Evolutionary conservation across 2,113 vertebrate species (phyloP).

Genomic region (Nipponia nippon): DNA sequence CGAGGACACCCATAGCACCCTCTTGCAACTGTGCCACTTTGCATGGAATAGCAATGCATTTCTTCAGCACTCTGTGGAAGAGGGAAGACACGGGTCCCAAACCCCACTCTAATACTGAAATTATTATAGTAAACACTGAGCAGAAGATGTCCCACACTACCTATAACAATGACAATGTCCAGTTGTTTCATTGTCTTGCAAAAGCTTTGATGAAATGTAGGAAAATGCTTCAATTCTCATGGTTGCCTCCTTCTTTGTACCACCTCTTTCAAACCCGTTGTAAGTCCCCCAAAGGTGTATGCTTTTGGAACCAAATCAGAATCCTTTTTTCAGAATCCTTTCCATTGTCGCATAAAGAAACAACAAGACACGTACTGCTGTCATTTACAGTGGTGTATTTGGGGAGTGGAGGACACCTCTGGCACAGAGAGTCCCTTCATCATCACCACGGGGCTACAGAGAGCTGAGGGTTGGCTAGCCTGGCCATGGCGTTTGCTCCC

Average conservation of each 20-base stretch:
- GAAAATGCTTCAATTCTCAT: neutral
- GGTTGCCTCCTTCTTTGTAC: neutral
- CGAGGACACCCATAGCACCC: neutral
- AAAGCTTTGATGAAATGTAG: neutral
- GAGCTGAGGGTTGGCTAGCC: neutral
- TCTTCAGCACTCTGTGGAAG: neutral
- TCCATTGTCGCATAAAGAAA: neutral
- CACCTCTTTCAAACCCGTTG: neutral
- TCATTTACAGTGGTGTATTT: neutral
- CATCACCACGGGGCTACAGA: neutral
- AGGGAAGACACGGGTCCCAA: neutral
- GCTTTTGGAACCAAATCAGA: neutral
- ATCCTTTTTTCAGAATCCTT: neutral
- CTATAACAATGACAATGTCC: neutral
- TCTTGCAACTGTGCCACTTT: neutral
- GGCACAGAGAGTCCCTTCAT: neutral
- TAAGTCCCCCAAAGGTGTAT: neutral
- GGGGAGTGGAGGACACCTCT: neutral
- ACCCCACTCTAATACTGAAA: neutral
- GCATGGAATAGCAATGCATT: neutral
- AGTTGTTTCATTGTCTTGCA: accelerated
- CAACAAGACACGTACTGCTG: neutral
- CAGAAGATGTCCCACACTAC: neutral
- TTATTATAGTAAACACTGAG: neutral
- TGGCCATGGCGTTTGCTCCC: neutral